phyloP scores from a whole-genome alignment of 2,113 vertebrate genomes.

The Plecturocebus donacophilus region DNA sequence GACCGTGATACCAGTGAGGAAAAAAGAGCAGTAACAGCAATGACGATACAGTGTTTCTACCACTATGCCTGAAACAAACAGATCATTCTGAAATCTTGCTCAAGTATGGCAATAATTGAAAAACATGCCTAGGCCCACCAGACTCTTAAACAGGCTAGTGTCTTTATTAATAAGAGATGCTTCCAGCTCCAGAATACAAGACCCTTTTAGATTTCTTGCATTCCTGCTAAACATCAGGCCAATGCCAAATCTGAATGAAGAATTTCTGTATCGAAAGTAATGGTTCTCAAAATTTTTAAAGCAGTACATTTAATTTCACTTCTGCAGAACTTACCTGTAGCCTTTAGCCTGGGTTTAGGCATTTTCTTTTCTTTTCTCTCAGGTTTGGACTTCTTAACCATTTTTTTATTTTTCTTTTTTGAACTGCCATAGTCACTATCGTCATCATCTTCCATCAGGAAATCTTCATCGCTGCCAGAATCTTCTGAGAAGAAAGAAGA shows the following conservation, averaged over 20 bases:
- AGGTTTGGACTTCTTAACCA: constrained; percentile 92
- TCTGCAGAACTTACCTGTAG: constrained; percentile 90
- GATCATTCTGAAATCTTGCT: not conserved
- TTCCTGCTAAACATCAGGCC: not conserved
- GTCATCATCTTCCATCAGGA: constrained; percentile 98
- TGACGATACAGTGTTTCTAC: not conserved
- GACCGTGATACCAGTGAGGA: accelerated
- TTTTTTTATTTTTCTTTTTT: constrained; percentile 98
- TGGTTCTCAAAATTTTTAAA: constrained; percentile 35
- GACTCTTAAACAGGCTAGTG: not conserved
- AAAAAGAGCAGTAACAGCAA: not conserved
- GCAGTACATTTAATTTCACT: not conserved
- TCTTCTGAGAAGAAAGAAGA: constrained; percentile 88
- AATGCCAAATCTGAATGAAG: not conserved
- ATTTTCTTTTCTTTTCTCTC: constrained; percentile 99
- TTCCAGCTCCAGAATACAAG: not conserved
- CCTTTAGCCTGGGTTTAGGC: constrained; percentile 98
- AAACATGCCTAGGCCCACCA: not conserved
- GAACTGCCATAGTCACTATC: constrained; percentile 98
- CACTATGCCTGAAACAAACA: not conserved
- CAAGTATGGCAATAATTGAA: not conserved
- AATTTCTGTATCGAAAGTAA: constrained; percentile 11
- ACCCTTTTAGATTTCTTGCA: not conserved
- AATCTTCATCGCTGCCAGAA: constrained; percentile 98
- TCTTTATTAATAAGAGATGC: not conserved